phyloP scores from a whole-genome alignment of 2,113 vertebrate genomes.

The Syngnathus scovelli region DNA sequence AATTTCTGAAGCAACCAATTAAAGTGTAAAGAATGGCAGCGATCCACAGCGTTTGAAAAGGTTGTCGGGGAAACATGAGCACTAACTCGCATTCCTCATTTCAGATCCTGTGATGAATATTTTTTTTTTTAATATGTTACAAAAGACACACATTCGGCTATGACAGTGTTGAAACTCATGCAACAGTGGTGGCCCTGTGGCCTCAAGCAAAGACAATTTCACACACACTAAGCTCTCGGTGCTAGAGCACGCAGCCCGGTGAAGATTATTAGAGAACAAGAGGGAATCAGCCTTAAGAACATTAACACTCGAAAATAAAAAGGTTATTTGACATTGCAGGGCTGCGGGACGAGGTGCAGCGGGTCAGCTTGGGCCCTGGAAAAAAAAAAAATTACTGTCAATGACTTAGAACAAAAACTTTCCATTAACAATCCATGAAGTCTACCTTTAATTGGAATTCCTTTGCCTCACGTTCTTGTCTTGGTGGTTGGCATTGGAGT shows the following conservation, averaged over 20 bases:
- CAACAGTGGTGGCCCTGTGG: constrained; percentile 43
- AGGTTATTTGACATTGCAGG: constrained; percentile 48
- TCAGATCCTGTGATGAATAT: constrained; percentile 32
- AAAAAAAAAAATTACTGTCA: background rate
- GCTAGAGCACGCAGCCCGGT: no score
- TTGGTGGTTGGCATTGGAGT: constrained; percentile 80
- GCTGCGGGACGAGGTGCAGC: constrained; percentile 56
- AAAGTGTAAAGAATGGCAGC: constrained; percentile 32
- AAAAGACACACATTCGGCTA: constrained; percentile 48
- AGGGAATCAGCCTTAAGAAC: constrained; percentile 40
- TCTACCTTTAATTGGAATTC: constrained; percentile 77
- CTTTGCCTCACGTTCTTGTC: constrained; percentile 90
- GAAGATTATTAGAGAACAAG: no score
- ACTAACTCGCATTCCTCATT: constrained; percentile 48
- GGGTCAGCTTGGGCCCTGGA: constrained; percentile 28
- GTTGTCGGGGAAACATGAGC: constrained; percentile 15
- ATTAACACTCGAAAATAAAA: constrained; percentile 56
- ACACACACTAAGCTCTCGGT: constrained; percentile 36
- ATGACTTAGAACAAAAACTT: no score
- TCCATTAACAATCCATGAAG: no score
- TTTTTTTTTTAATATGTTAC: constrained; percentile 24
- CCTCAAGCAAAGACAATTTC: constrained; percentile 39
- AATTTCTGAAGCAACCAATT: constrained; percentile 6
- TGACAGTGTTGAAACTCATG: constrained; percentile 61
- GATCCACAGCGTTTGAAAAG: constrained; percentile 12